These are phyloP conservation scores for Trachurus trachurus DNA, from an alignment of 2,797 vertebrate genomes.

Conservation along the genomic window DNA sequence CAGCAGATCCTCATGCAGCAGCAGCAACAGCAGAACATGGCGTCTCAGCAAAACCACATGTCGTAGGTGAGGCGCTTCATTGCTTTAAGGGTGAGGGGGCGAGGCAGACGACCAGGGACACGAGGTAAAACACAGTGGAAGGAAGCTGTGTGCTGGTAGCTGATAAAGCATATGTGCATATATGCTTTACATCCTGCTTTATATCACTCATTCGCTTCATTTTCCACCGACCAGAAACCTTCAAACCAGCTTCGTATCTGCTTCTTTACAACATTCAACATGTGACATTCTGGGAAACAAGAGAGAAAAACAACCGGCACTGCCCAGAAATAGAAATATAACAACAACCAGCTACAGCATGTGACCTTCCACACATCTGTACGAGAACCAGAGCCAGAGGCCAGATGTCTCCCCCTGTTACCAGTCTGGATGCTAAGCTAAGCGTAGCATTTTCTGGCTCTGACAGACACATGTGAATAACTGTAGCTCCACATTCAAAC, in stretches of 20 bases:
- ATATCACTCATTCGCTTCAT: neutral
- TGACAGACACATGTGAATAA: no score
- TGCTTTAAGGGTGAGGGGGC: slow-evolving; percentile 76
- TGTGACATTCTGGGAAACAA: neutral
- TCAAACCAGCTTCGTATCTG: neutral
- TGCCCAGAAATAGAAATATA: neutral
- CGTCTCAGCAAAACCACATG: slow-evolving; percentile 95
- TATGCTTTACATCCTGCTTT: neutral
- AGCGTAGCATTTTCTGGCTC: neutral
- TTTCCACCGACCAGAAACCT: neutral
- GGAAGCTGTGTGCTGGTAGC: neutral
- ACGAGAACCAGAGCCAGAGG: neutral
- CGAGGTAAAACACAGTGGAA: neutral
- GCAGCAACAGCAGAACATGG: slow-evolving; percentile 92
- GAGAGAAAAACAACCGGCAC: neutral
- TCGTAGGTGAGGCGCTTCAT: slow-evolving; percentile 97
- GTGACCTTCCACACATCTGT: neutral
- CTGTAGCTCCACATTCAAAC: no score
- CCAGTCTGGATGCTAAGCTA: neutral
- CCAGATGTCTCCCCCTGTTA: neutral
- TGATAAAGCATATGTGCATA: no score
- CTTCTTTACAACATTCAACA: neutral
- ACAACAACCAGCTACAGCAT: neutral
- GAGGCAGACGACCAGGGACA: neutral
- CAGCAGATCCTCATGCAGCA: slow-evolving; percentile 96